Conservation (phyloP, 1,140 invertebrate genomes). For the Pemphigus obesinymphae region DNA sequence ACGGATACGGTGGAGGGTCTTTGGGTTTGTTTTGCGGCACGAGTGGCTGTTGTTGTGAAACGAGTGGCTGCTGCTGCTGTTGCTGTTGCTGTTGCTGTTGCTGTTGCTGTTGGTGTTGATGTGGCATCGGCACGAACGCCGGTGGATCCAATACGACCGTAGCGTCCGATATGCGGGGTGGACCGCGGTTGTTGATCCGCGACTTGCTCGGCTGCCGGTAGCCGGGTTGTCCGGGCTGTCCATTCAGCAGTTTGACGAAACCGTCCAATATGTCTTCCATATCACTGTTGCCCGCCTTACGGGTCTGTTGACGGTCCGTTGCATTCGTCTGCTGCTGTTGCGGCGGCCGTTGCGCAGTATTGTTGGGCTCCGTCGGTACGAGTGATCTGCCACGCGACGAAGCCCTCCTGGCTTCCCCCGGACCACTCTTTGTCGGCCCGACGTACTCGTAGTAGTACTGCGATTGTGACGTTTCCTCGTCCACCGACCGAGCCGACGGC, state of each 20-base stretch:
- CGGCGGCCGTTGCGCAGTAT: constrained; percentile 42
- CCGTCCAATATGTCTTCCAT: constrained; percentile 88
- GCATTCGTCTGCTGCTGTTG: constrained; percentile 48
- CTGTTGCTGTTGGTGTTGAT: constrained; percentile 11
- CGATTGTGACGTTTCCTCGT: constrained; percentile 15
- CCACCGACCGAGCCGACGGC: background rate
- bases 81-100: background rate
- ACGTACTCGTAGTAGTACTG: constrained; percentile 36
- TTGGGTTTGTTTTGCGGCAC: constrained; percentile 41
- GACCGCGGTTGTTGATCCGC: constrained; percentile 83
- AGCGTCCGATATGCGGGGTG: constrained; percentile 73
- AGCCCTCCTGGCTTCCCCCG: constrained; percentile 44
- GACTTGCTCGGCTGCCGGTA: constrained; percentile 55
- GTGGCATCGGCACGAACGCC: constrained; percentile 42
- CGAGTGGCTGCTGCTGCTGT: background rate
- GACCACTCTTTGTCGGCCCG: constrained; percentile 9
- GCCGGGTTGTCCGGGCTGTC: constrained; percentile 62
- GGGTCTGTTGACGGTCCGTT: constrained; percentile 55
- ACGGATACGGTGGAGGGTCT: constrained; percentile 62
- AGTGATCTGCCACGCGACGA: constrained; percentile 42
- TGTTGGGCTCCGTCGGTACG: constrained; percentile 42
- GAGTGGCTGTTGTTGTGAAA: background rate
- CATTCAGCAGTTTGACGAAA: constrained; percentile 81
- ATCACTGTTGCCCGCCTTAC: constrained; percentile 58
- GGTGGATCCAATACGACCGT: constrained; percentile 64